Conservation (phyloP, 30 jellyfish, hydroid and myxozoan species). For the Nemopilema nomurai region DNA sequence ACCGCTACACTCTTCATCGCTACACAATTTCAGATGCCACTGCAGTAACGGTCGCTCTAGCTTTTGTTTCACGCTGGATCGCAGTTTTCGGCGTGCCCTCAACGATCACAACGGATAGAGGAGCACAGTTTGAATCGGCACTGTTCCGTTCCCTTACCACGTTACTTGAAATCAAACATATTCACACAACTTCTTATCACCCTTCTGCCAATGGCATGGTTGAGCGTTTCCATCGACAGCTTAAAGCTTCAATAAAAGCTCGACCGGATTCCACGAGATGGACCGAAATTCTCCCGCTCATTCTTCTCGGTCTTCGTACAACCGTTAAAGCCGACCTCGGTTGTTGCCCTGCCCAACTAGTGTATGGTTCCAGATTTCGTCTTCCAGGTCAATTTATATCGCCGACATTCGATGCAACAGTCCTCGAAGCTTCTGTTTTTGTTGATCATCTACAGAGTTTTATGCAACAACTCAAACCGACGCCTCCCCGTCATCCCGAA, state of each 20-base stretch:
- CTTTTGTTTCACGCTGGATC: constrained; percentile 39
- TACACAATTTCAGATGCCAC: constrained; percentile 50
- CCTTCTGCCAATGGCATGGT: constrained; percentile 67
- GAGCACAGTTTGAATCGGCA: constrained; percentile 42
- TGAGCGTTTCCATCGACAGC: too few relatives aligned
- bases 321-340: constrained; percentile 53
- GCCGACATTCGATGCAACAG: background rate
- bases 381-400: background rate
- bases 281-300: constrained; percentile 49
- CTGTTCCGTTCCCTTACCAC: background rate
- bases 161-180: constrained; percentile 7
- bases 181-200: constrained; percentile 55
- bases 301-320: constrained; percentile 40
- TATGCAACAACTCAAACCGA: too few relatives aligned
- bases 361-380: background rate
- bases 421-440: background rate
- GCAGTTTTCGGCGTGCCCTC: constrained; percentile 48
- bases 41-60: constrained; percentile 38
- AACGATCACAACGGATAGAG: constrained; percentile 61
- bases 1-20: constrained; percentile 58
- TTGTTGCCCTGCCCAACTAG: too few relatives aligned
- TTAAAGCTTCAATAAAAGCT: constrained; percentile 36
- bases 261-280: constrained; percentile 26
- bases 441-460: background rate
- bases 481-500: background rate